A percentile compares a stretch with the other conserved stretches of the same genome.
phyloP scores from a whole-genome alignment of 2,888 invertebrate species.

The Latrodectus elegans region DNA sequence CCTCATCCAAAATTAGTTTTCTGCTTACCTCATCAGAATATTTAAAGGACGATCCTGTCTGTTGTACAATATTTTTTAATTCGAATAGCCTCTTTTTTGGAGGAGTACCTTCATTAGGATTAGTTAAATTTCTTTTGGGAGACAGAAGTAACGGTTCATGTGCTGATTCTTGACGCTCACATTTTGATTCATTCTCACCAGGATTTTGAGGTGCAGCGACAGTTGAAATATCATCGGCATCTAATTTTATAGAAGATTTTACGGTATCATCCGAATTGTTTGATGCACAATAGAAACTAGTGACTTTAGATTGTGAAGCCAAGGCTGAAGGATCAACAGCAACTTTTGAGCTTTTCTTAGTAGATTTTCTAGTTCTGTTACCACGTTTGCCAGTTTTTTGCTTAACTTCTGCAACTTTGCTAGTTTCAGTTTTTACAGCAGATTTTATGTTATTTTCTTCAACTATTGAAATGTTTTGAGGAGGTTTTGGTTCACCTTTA shows the following conservation, averaged over 20 bases:
- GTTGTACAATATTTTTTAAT: too few species aligned
- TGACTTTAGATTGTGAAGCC: neutral
- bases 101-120: slow-evolving; percentile 31
- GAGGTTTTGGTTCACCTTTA: too few species aligned
- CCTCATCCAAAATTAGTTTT: too few species aligned
- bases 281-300: neutral
- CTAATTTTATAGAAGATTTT: neutral
- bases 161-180: neutral
- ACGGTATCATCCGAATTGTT: neutral
- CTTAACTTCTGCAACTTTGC: neutral
- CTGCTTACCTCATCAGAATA: too few species aligned
- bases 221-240: neutral
- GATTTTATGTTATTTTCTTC: neutral
- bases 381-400: neutral
- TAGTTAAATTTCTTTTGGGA: slow-evolving; percentile 37
- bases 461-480: too few species aligned
- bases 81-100: slow-evolving; percentile 25
- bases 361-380: neutral
- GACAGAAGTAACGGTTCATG: neutral
- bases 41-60: neutral
- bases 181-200: neutral
- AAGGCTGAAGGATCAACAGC: neutral
- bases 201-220: neutral
- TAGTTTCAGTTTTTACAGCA: neutral
- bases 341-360: neutral